Percentiles rank a stretch among this genome's conserved stretches.
These are phyloP conservation scores for Chelonia mydas DNA, from an alignment of 2,797 vertebrate species.

Conservation along the genomic window DNA sequence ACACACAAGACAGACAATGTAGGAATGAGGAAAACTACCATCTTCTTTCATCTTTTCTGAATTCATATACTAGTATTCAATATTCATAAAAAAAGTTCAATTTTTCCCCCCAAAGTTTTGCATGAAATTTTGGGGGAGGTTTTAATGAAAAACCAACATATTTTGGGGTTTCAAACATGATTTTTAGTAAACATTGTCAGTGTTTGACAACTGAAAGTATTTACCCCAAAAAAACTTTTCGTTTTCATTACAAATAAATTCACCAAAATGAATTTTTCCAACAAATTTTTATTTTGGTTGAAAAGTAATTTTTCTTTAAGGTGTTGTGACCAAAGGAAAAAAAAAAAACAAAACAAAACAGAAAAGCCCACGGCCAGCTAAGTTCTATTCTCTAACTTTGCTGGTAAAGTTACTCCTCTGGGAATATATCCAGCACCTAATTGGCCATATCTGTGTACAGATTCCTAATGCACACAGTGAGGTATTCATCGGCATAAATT, in stretches of 20 bases:
- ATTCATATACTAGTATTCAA: neutral
- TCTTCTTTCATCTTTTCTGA: neutral
- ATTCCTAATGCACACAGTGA: neutral
- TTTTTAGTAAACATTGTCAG: neutral
- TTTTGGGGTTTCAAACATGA: neutral
- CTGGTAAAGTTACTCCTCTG: neutral
- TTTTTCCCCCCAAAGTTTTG: no score
- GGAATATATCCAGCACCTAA: accelerated
- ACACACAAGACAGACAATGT: neutral
- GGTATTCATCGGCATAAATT: neutral
- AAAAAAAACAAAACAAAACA: neutral
- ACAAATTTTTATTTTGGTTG: neutral
- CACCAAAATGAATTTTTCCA: neutral
- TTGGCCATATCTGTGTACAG: neutral
- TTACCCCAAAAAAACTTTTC: neutral
- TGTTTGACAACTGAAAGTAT: neutral
- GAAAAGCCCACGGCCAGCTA: neutral
- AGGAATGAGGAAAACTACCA: neutral
- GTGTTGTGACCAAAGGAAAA: accelerated
- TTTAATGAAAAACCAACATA: neutral
- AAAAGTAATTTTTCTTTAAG: neutral
- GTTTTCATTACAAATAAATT: neutral
- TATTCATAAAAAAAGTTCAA: no score
- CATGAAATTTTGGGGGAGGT: neutral
- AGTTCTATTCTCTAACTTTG: neutral